These are phyloP conservation scores for Sylvia atricapilla DNA, from an alignment of 2,113 vertebrate species.

Conservation along the genomic window DNA sequence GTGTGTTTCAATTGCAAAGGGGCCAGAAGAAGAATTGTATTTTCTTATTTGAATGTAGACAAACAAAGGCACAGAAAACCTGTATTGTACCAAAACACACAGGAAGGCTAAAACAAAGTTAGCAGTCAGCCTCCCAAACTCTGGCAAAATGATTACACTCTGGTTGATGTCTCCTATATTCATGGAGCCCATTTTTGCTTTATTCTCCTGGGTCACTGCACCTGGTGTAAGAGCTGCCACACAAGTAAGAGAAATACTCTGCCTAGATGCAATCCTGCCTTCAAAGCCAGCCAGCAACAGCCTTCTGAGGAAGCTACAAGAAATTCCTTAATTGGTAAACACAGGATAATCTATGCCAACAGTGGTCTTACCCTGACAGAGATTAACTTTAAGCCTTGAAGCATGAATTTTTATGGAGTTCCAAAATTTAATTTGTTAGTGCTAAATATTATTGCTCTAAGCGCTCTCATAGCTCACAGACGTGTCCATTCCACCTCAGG, in stretches of 20 bases:
- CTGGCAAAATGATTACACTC: background rate
- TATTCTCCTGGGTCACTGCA: background rate
- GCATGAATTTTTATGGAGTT: background rate
- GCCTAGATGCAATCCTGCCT: background rate
- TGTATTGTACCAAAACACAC: background rate
- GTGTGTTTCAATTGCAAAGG: background rate
- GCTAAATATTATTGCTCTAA: background rate
- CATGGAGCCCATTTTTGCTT: background rate
- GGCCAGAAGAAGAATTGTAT: background rate
- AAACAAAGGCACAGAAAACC: background rate
- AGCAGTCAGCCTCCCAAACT: background rate
- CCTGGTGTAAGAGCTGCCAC: background rate
- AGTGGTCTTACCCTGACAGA: background rate
- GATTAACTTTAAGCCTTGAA: conserved; percentile 5
- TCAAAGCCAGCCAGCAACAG: background rate
- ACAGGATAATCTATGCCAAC: background rate
- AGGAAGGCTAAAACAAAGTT: background rate
- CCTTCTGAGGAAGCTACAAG: background rate
- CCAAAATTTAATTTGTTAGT: conserved; percentile 28
- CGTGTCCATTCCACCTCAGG: background rate
- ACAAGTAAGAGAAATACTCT: background rate
- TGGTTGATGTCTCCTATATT: background rate
- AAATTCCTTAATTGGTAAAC: background rate
- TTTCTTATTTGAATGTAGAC: background rate
- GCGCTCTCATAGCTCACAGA: background rate